phyloP scores from a whole-genome alignment of 2,888 invertebrate species.

The Orthosia gracilis region DNA sequence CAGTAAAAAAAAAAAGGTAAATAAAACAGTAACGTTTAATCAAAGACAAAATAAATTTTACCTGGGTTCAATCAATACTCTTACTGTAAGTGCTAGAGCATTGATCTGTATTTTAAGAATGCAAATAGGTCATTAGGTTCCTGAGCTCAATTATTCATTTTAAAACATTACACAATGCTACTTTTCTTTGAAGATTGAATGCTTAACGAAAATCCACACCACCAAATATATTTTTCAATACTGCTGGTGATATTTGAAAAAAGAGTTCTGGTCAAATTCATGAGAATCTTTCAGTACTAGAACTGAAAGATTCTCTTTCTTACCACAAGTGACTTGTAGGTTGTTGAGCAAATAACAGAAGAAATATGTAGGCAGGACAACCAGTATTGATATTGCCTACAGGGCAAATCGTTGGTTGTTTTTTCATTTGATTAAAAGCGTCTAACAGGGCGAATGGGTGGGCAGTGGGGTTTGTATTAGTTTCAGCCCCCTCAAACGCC shows the following conservation, averaged over 20 bases:
- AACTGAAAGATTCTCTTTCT: neutral
- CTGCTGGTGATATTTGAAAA: neutral
- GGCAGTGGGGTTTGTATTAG: no score
- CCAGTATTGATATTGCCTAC: no score
- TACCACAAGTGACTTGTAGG: neutral
- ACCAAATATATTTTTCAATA: neutral
- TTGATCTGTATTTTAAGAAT: constrained; percentile 2
- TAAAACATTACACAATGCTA: no score
- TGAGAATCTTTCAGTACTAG: neutral
- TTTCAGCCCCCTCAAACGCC: no score
- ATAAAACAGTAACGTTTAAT: neutral
- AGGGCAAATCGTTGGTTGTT: no score
- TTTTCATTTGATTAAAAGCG: no score
- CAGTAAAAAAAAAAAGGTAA: neutral
- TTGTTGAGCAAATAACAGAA: neutral
- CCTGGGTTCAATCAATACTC: neutral
- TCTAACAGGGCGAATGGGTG: no score
- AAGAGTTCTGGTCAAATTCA: neutral
- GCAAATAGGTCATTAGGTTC: neutral
- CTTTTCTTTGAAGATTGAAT: no score
- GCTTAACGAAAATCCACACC: neutral
- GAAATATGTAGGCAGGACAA: neutral
- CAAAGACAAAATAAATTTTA: neutral
- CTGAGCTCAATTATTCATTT: neutral
- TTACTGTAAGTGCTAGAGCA: neutral